Evolutionary conservation across 2,797 vertebrate genomes (phyloP).

Genomic region (Pseudomugil gertrudae): DNA sequence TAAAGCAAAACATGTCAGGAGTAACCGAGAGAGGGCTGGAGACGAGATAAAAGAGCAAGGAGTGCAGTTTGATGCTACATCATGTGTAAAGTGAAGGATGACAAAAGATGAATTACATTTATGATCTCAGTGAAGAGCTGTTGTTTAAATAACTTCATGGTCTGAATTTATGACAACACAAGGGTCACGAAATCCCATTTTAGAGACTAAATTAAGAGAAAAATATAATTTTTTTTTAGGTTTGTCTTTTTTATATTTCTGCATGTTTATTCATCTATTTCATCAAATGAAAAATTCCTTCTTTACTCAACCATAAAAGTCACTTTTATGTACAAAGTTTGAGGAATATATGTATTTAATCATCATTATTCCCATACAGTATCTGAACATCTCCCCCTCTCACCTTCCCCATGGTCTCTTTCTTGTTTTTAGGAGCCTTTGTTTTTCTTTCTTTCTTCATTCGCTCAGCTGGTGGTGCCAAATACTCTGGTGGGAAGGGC

Average conservation of each 20-base stretch:
- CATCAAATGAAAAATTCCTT: too few relatives aligned
- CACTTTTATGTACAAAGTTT: background rate
- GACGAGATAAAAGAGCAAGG: background rate
- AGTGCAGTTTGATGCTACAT: slow-evolving; percentile 17
- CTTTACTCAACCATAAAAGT: background rate
- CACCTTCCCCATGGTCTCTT: slow-evolving; percentile 85
- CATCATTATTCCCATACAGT: slow-evolving; percentile 5
- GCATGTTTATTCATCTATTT: background rate
- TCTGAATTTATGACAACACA: background rate
- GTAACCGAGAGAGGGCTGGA: background rate
- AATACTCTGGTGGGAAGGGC: slow-evolving; percentile 88
- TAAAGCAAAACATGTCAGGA: background rate
- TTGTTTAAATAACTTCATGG: background rate
- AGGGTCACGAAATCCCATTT: background rate
- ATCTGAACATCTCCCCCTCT: slow-evolving; percentile 62
- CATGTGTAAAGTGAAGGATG: slow-evolving; percentile 19
- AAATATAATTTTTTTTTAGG: background rate
- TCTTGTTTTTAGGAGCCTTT: slow-evolving; percentile 86
- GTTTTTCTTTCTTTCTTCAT: slow-evolving; percentile 88
- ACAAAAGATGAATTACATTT: slow-evolving; percentile 24
- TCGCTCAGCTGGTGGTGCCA: slow-evolving; percentile 85
- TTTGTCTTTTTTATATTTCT: background rate
- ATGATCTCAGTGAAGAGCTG: slow-evolving; percentile 15
- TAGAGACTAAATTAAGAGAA: background rate
- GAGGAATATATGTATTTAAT: slow-evolving; percentile 10